Percentiles rank a stretch among this genome's conserved stretches.
These are phyloP conservation scores for Asobara japonica DNA, from an alignment of 1,140 invertebrate genomes.

Conservation along the genomic window DNA sequence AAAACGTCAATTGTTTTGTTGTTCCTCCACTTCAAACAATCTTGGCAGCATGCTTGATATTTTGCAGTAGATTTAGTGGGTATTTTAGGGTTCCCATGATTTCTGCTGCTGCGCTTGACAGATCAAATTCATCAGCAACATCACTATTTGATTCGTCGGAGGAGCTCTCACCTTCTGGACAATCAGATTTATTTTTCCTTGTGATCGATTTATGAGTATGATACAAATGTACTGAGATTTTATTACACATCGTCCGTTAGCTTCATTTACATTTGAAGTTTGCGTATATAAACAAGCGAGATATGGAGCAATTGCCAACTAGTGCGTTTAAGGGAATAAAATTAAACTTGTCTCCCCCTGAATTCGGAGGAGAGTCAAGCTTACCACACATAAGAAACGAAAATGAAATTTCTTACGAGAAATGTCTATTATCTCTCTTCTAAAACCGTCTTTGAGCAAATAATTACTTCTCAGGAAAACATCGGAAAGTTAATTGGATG, in stretches of 20 bases:
- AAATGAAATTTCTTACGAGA: too few species aligned
- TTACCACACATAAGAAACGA: conserved; percentile 1
- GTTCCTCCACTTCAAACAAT: not conserved
- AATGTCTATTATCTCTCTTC: too few species aligned
- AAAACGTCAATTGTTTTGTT: too few species aligned
- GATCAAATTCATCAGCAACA: not conserved
- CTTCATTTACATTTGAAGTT: not conserved
- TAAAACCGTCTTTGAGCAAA: too few species aligned
- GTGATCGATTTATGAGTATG: too few species aligned
- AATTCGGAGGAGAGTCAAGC: not conserved
- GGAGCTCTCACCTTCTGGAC: not conserved
- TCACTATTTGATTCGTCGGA: conserved; percentile 1
- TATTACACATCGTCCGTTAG: too few species aligned
- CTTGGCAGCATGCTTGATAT: conserved; percentile 5
- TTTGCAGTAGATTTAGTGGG: not conserved
- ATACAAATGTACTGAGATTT: too few species aligned
- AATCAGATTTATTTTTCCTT: too few species aligned
- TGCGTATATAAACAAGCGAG: not conserved
- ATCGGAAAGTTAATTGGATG: too few species aligned
- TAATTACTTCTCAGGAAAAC: too few species aligned
- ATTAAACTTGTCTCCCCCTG: not conserved
- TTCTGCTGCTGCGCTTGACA: not conserved
- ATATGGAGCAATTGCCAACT: not conserved
- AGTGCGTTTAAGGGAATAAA: conserved; percentile 1
- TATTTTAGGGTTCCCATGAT: not conserved